Conservation (phyloP, 2,888 invertebrate genomes). For the Dryobotodes eremita region DNA sequence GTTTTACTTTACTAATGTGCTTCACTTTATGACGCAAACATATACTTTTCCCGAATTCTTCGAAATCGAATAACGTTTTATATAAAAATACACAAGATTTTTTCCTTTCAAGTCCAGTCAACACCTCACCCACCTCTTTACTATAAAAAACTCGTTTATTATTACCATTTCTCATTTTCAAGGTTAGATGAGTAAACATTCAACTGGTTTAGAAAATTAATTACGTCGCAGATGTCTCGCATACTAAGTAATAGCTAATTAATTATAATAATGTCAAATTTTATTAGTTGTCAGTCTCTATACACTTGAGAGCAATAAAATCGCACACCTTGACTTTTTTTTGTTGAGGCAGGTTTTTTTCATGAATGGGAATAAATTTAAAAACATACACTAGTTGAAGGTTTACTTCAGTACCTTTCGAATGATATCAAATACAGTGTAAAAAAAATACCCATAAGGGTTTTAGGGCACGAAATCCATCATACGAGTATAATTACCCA, state of each 20-base stretch:
- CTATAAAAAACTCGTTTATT: background rate
- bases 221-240: slow-evolving; percentile 11
- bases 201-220: slow-evolving; percentile 38
- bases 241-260: background rate
- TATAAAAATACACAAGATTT: background rate
- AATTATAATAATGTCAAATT: background rate
- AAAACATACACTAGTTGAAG: too few species aligned
- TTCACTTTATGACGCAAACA: background rate
- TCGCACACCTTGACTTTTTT: too few species aligned
- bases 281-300: background rate
- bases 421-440: too few species aligned
- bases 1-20: background rate
- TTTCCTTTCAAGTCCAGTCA: background rate
- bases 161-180: slow-evolving; percentile 19
- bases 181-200: slow-evolving; percentile 35
- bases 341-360: too few species aligned
- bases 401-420: too few species aligned
- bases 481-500: too few species aligned
- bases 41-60: background rate
- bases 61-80: background rate
- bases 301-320: too few species aligned
- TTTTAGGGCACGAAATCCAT: too few species aligned
- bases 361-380: too few species aligned
- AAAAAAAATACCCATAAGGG: too few species aligned
- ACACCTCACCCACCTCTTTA: background rate